Base-by-base conservation (phyloP, 1,140 invertebrate species). In the Lerema accius region DNA sequence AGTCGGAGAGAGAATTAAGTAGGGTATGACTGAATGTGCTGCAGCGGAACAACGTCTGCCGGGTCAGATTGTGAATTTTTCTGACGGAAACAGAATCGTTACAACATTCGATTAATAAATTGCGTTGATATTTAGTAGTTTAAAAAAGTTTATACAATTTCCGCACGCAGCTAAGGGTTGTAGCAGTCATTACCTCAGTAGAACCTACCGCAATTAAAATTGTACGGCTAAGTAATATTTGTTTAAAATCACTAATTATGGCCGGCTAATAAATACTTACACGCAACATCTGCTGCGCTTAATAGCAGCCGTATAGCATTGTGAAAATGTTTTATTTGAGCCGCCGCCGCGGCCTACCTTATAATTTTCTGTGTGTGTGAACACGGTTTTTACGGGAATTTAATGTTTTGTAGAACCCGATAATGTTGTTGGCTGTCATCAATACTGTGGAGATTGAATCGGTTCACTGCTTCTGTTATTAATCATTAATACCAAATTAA, bases 221-320 rank as follows among this genome's bases (percentile, higher is more conserved):
- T 68, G 78, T 82, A 84, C 78, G 79, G 80, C 67, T 79, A 80
- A 82, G 74, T 83, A 78, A 84, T 88, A 88, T 89, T 89, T 89
- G 85, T 86, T 85, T 84, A 82, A 86, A 85, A 85, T 87, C 77
- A 82, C 84, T 89, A 85, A 89, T 89, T 87, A 87, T 51, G 77
- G 72, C 65, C 73, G 75, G 60, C 78, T 86, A 88, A 89, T 86
- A 81, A 81, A 86, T 89, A 89, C 75, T 84, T 89, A 79, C 73
- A 84, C 77, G 75, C 78, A 78, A 83, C 85, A 88, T 89, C 86
- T 89, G 85, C 76, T 79, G 69, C 58, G 62, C 53, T 51, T 81
- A 83, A 82, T 83, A 75, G 76, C 45, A 51, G 65, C 48, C 67
- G 69, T 76, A 67, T 55, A 72, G 77, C 69, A 79, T 78, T 83